Percentiles rank a stretch among this genome's conserved stretches.
Evolutionary conservation across 1,140 invertebrate species (phyloP).

Genomic region (Drosophila pruinosa): DNA sequence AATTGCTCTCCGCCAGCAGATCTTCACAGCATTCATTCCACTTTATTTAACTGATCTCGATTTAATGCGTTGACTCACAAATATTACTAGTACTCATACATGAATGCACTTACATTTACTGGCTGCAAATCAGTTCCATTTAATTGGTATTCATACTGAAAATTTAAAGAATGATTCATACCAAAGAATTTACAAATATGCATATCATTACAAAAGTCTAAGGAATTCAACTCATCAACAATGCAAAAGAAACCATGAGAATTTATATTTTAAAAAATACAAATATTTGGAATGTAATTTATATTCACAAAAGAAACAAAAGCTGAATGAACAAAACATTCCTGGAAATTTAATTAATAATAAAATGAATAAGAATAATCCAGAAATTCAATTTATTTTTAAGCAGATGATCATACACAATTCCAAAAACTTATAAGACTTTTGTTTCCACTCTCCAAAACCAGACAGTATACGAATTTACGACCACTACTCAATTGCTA

Average conservation of each 20-base stretch:
- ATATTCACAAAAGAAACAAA: background rate
- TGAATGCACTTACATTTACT: background rate
- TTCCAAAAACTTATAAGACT: no score
- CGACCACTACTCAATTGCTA: no score
- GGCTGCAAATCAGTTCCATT: background rate
- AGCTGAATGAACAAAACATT: no score
- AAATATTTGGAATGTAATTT: background rate
- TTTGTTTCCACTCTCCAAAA: no score
- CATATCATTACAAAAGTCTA: background rate
- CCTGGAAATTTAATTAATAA: no score
- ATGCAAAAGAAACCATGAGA: background rate
- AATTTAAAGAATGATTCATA: background rate
- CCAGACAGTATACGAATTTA: no score
- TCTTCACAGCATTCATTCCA: conserved; percentile 2
- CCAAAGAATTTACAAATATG: background rate
- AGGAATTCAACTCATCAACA: background rate
- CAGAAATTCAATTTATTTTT: no score
- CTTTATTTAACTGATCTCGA: background rate
- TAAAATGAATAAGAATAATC: no score
- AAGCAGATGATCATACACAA: no score
- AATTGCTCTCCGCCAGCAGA: conserved; percentile 11
- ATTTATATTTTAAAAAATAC: background rate
- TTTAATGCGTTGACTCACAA: conserved; percentile 3
- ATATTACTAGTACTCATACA: background rate
- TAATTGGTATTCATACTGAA: background rate